phyloP scores from a whole-genome alignment of 2,113 vertebrate genomes.

The western clawed frog (Xenopus tropicalis) region DNA sequence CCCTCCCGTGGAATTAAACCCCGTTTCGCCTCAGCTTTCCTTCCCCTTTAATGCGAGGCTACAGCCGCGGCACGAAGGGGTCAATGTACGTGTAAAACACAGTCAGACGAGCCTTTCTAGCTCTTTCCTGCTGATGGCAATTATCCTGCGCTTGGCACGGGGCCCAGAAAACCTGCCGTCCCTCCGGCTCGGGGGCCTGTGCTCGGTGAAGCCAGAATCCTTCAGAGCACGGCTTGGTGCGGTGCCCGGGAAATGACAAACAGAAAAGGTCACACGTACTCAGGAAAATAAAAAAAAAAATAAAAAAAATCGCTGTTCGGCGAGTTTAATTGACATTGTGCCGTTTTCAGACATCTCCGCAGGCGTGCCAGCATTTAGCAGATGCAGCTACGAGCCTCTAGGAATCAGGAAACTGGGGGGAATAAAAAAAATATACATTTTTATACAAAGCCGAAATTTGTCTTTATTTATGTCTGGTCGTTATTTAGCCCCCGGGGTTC shows the following conservation, averaged over 20 bases:
- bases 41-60: too few relatives aligned
- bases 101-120: conserved; percentile 67
- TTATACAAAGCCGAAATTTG: too few relatives aligned
- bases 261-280: conserved; percentile 76
- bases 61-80: conserved; percentile 53
- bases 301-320: conserved; percentile 57
- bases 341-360: conserved; percentile 61
- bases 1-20: too few relatives aligned
- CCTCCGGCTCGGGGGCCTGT: conserved; percentile 57
- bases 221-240: conserved; percentile 72
- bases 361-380: conserved; percentile 63
- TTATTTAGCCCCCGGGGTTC: too few relatives aligned
- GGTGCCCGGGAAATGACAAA: conserved; percentile 78
- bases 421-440: too few relatives aligned
- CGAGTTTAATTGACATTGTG: conserved; percentile 71
- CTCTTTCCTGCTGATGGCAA: conserved; percentile 68
- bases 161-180: conserved; percentile 70
- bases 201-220: conserved; percentile 64
- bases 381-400: conserved; percentile 51
- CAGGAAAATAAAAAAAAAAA: conserved; percentile 56
- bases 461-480: too few relatives aligned
- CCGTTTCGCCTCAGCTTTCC: too few relatives aligned
- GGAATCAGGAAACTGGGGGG: neutral
- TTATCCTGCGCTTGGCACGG: conserved; percentile 71
- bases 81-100: conserved; percentile 69